Conservation (phyloP, 1,140 invertebrate species). For the Anadara kagoshimensis region DNA sequence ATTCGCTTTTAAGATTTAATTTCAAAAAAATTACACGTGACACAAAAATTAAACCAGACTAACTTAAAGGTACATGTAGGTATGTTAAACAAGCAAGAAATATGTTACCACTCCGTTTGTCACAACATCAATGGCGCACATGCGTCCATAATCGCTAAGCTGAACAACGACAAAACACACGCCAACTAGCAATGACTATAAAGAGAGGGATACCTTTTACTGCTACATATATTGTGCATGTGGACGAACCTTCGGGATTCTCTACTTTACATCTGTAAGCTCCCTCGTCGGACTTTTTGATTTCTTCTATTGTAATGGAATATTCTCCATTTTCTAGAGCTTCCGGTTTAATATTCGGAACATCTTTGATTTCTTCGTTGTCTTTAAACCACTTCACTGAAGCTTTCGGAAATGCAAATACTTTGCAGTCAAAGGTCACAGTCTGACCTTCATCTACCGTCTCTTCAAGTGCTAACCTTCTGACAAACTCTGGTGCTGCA, state of each 20-base stretch:
- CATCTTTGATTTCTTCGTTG: slow-evolving; percentile 49
- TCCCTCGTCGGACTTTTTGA: slow-evolving; percentile 62
- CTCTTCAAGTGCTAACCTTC: slow-evolving; percentile 54
- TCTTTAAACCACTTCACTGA: slow-evolving; percentile 62
- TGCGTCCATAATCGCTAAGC: too few species aligned
- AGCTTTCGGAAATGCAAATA: slow-evolving; percentile 59
- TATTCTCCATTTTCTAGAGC: slow-evolving; percentile 35
- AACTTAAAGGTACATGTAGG: too few species aligned
- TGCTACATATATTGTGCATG: slow-evolving; percentile 58
- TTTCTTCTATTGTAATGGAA: slow-evolving; percentile 43
- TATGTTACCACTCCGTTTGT: too few species aligned
- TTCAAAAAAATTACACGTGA: too few species aligned
- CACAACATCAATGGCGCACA: too few species aligned
- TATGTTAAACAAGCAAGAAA: too few species aligned
- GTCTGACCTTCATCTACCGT: slow-evolving; percentile 57
- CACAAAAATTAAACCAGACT: too few species aligned
- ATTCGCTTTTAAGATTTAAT: too few species aligned
- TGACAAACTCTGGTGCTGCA: slow-evolving; percentile 64
- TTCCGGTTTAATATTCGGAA: slow-evolving; percentile 46
- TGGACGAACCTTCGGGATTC: slow-evolving; percentile 60
- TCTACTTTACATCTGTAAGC: slow-evolving; percentile 62
- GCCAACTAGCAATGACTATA: background rate
- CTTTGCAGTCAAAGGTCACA: slow-evolving; percentile 55
- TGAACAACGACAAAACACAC: too few species aligned
- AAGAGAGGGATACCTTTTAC: slow-evolving; percentile 56